Percentiles rank a stretch among this genome's conserved stretches.
Evolutionary conservation across 2,888 invertebrate species (phyloP).

Genomic region (Herminia tarsipennalis): DNA sequence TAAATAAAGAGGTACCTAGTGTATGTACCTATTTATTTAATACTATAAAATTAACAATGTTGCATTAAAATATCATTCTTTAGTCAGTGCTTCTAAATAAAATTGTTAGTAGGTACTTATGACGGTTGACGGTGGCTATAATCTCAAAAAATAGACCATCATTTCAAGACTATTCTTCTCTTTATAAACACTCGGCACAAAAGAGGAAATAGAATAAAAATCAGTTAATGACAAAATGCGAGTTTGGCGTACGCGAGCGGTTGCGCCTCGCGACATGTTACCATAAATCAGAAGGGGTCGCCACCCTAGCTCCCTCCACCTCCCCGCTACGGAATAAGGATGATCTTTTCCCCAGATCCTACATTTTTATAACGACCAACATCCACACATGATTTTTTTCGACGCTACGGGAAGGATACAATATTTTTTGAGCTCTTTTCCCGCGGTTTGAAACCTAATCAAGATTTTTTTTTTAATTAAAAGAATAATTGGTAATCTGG

Average conservation of each 20-base stretch:
- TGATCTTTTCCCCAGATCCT: slow-evolving; percentile 83
- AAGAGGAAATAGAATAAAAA: slow-evolving; percentile 71
- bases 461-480: too few species aligned
- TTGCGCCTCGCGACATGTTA: slow-evolving; percentile 79
- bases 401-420: slow-evolving; percentile 51
- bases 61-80: too few species aligned
- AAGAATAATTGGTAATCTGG: too few species aligned
- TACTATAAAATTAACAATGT: too few species aligned
- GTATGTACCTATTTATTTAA: too few species aligned
- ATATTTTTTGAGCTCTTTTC: too few species aligned
- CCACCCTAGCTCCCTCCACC: slow-evolving; percentile 60
- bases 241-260: slow-evolving; percentile 70
- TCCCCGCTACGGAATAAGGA: slow-evolving; percentile 60
- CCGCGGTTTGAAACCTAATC: too few species aligned
- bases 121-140: too few species aligned
- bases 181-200: slow-evolving; percentile 8
- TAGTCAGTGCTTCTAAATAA: too few species aligned
- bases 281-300: slow-evolving; percentile 83
- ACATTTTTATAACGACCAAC: slow-evolving; percentile 83
- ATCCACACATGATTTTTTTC: slow-evolving; percentile 65
- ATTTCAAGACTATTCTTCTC: not conserved
- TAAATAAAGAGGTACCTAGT: too few species aligned
- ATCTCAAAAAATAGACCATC: not conserved
- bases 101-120: too few species aligned
- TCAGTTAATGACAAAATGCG: slow-evolving; percentile 82